Percentiles rank a stretch among this genome's conserved stretches.
Conservation (phyloP, 2,113 vertebrate species). For the Pheucticus melanocephalus region DNA sequence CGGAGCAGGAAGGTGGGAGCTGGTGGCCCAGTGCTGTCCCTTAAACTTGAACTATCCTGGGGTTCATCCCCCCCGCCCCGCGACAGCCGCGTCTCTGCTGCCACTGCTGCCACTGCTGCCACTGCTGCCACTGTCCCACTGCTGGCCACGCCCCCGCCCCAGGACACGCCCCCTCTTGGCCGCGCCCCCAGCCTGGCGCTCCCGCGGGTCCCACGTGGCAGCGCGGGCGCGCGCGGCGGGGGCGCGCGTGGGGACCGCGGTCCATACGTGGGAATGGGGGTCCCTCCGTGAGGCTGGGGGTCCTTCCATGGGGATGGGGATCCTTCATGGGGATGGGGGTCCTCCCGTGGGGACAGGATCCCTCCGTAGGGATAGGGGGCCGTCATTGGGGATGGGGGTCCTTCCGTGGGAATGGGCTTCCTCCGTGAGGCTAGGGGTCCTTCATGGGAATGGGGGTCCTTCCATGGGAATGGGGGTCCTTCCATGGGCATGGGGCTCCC, state of each 20-base stretch:
- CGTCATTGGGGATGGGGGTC: no score
- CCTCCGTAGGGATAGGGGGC: fast-evolving
- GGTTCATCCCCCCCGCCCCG: background rate
- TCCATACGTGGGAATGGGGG: fast-evolving
- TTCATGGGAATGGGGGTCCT: fast-evolving
- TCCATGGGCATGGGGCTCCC: no score
- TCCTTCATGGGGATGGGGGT: no score
- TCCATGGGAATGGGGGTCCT: fast-evolving
- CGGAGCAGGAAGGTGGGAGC: background rate
- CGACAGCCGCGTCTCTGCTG: background rate
- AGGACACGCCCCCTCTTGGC: fast-evolving
- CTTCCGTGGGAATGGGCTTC: fast-evolving
- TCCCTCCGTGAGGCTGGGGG: fast-evolving
- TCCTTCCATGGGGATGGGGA: fast-evolving
- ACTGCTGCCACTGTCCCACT: fast-evolving
- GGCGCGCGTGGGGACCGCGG: background rate
- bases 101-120: fast-evolving
- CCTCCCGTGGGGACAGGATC: fast-evolving
- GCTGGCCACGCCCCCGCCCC: fast-evolving
- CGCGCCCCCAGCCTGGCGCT: background rate
- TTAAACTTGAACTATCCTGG: background rate
- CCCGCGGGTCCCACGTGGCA: background rate
- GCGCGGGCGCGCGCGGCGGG: background rate
- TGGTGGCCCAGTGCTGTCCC: background rate
- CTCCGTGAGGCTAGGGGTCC: fast-evolving